Base-by-base conservation (phyloP, 2,113 vertebrate species). In the Anarhynchus alexandrinus region DNA sequence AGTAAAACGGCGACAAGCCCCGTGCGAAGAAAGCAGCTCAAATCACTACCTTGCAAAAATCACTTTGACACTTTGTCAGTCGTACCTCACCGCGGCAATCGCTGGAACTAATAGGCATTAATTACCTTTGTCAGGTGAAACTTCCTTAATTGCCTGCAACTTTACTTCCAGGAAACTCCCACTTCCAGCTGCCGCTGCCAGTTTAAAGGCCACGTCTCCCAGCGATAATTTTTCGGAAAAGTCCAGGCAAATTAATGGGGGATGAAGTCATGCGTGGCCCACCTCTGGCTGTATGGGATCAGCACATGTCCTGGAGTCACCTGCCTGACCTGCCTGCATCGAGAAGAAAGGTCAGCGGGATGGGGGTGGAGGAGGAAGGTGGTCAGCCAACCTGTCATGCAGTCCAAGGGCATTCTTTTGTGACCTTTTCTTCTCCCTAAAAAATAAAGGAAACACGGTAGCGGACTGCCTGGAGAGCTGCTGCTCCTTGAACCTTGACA, bases 71-170 rank as follows among this genome's bases (percentile, higher is more conserved):
- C 22, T 69, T 54, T 32, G 36, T 94, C 93, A 82, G 85, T n/a
- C 0, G 0, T 19, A 57, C 43, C 43, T 80, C 66, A 58, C 18
- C 0, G 1, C 45, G 45, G 67, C 1, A 0, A n/a, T 23, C 0
- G 0, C 79, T 78, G 82, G 74, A 92, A 66, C 26, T 36, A 88
- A 52, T 6, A 92, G 55, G 34, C 71, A 59, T 43, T 92, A 88
- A 88, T 92, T 88, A 93, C 52, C 59, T 71, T 55, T 74, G 67
- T 78, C 79, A 93, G 64, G 38, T 43, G 40, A 94, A 93, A 92
- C 73, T 40, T 69, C 62, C 76, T 73, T 93, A 92, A 90, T 66
- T 90, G 71, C 64, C 23, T 57, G 78, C 43, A 72, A 42, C 49
- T 89, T 84, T 21, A 9, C 43, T 82, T 83, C 64, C 51, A 77